Evolutionary conservation across 2,888 invertebrate genomes (phyloP).

Genomic region (Gryllus longicercus): DNA sequence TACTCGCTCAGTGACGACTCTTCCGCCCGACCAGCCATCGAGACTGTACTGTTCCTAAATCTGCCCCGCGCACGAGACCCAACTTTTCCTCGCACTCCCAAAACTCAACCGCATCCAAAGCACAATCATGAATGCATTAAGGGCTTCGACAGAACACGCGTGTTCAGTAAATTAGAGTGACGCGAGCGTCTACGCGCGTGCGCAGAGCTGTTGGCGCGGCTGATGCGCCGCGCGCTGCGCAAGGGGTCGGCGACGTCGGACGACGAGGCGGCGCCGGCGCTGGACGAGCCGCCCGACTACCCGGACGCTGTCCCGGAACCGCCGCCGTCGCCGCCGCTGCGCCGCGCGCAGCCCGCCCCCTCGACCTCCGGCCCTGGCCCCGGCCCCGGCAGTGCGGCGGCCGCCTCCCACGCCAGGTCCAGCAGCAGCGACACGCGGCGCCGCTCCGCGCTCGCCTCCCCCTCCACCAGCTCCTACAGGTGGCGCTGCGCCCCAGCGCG

Average conservation of each 20-base stretch:
- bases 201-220: constrained; percentile 56
- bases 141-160: too few relatives aligned
- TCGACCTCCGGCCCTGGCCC: background rate
- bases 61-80: too few relatives aligned
- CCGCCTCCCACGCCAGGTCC: background rate
- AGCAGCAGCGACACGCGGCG: constrained; percentile 18
- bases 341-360: background rate
- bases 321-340: background rate
- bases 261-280: constrained; percentile 50
- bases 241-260: constrained; percentile 58
- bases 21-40: too few relatives aligned
- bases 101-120: too few relatives aligned
- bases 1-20: too few relatives aligned
- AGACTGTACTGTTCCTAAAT: too few relatives aligned
- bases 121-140: too few relatives aligned
- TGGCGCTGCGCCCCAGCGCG: background rate
- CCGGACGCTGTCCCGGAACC: background rate
- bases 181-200: background rate
- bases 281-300: constrained; percentile 47
- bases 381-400: background rate
- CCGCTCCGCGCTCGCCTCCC: constrained; percentile 1
- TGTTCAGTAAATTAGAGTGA: too few relatives aligned
- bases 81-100: too few relatives aligned
- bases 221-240: constrained; percentile 58
- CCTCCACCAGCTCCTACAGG: background rate